These are phyloP conservation scores for Tethya wilhelma DNA, from an alignment of 37 sponge, comb jelly and placozoan genomes.

Conservation along the genomic window DNA sequence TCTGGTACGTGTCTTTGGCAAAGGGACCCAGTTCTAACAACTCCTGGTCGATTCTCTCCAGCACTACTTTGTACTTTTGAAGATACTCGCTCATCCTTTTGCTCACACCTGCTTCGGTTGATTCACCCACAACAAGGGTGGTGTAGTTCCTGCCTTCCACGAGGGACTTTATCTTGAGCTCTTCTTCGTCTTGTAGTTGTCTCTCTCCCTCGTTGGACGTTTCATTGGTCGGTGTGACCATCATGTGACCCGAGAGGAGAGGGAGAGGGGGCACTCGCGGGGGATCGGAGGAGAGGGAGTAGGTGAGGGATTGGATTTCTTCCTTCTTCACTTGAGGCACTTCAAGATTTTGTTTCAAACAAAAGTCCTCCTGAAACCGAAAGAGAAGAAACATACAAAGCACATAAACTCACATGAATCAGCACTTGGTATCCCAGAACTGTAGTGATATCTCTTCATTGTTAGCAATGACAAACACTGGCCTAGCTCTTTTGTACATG, in stretches of 20 bases:
- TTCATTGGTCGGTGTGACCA: not conserved
- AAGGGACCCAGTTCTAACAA: constrained; percentile 61
- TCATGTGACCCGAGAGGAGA: not conserved
- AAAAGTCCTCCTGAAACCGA: too few species aligned
- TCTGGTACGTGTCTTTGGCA: constrained; percentile 38
- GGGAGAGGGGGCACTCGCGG: constrained; percentile 31
- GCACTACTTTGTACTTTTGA: constrained; percentile 13
- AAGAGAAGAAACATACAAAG: too few species aligned
- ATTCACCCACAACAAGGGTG: not conserved
- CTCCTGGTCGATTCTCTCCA: constrained; percentile 60
- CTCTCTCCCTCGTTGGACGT: not conserved
- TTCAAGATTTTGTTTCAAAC: too few species aligned
- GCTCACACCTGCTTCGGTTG: not conserved
- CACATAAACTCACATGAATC: too few species aligned
- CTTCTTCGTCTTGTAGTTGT: too few species aligned
- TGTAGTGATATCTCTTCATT: too few species aligned
- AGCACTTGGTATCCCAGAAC: too few species aligned
- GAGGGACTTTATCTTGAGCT: not conserved
- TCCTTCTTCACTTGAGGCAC: too few species aligned
- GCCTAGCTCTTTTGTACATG: too few species aligned
- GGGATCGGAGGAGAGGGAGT: not conserved
- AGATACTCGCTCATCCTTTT: constrained; percentile 1
- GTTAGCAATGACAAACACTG: too few species aligned
- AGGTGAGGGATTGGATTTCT: too few species aligned
- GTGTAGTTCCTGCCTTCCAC: too few species aligned